Base-by-base conservation (phyloP, 2,888 invertebrate species). In the Dendrolimus pini region DNA sequence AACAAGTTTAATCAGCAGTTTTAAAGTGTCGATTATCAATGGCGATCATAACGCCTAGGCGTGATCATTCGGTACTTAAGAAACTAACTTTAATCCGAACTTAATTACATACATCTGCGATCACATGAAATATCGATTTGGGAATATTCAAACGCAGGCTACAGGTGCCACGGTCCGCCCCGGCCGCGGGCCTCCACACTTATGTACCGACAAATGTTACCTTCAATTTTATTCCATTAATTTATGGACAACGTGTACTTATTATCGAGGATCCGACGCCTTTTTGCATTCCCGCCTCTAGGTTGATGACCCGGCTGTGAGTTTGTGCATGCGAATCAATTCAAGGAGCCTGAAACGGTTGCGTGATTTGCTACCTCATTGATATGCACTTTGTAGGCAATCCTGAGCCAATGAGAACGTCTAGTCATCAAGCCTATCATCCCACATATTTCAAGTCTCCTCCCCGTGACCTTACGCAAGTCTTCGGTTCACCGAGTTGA, bases 51-150 rank as follows among this genome's bases (percentile, higher is more conserved):
- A 75, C 82, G 78, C 78, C 81, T 80, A 83, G 85, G 82, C 83
- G 84, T 80, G 83, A 81, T 80, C 77, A 71, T 72, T 69, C 72
- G 69, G 47, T 47, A 47, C 12, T 10, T 10, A 47, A 72, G 69
- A 74, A 72, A 67, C 70, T 70, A 75, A 77, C 77, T 79, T 80
- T 78, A 80, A 82, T 80, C 83, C 78, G 71, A 71, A 77, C 77
- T 83, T 89, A 89, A 89, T 89, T 88, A 89, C 86, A 30, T 30
- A 30, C 30, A 87, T 75, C 76, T 76, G 75, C 69, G 74, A 68
- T 30, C 30, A 30, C 73, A 84, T 88, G 84, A 89, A 85, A 85
- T 89, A 89, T 89, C 82, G 88, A 80, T 84, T 85, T 82, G 82
- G 82, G 82, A 77, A 82, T 79, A 82, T 81, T 79, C 82, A 77